Percentiles rank a stretch among this genome's conserved stretches.
Conservation (phyloP, 92 coral and sea anemone species). For the Nematostella vectensis region DNA sequence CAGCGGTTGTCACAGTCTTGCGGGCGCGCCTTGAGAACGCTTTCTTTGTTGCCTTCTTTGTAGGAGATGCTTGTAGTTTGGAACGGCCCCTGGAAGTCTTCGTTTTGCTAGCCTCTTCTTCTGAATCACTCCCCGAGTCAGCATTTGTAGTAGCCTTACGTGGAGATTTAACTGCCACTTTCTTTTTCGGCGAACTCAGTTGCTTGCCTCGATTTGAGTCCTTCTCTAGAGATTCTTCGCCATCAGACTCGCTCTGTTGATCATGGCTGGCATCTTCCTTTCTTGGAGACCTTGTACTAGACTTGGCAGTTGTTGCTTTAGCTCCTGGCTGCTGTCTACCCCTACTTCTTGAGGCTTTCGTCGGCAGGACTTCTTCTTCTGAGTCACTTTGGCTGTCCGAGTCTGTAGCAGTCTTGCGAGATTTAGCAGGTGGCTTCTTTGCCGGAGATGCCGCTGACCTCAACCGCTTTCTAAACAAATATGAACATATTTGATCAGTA, state of each 20-base stretch:
- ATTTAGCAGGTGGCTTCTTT: neutral
- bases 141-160: too few species aligned
- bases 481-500: too few species aligned
- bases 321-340: neutral
- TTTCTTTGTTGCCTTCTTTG: neutral
- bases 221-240: constrained; percentile 53
- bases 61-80: neutral
- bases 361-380: neutral
- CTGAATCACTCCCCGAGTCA: neutral
- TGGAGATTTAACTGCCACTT: neutral
- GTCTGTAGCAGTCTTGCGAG: neutral
- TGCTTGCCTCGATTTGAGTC: neutral
- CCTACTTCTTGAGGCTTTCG: neutral
- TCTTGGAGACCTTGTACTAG: too few species aligned
- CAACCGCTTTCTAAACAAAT: too few species aligned
- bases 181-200: neutral
- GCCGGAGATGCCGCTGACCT: too few species aligned
- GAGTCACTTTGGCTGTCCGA: neutral
- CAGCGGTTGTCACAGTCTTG: too few species aligned
- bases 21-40: too few species aligned
- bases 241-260: too few species aligned
- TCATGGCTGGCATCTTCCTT: too few species aligned
- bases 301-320: too few species aligned
- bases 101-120: neutral
- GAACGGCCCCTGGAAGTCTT: neutral